phyloP scores from a whole-genome alignment of 1,140 invertebrate species.

The Rhizoglyphus robini region DNA sequence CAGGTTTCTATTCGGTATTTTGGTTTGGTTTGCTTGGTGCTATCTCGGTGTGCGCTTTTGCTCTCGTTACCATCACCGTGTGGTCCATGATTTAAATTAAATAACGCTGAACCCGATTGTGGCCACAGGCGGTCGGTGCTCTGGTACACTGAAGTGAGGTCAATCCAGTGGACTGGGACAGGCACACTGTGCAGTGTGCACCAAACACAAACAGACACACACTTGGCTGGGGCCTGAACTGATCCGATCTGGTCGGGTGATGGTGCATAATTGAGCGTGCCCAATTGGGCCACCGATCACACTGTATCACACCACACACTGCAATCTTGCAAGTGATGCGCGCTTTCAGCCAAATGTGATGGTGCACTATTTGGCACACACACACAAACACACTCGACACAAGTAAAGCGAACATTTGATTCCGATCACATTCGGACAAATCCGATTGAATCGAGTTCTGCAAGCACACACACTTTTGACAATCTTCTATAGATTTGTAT shows the following conservation, averaged over 20 bases:
- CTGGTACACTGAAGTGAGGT: not conserved
- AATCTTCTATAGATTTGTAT: slow-evolving; percentile 15
- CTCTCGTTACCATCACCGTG: too few relatives aligned
- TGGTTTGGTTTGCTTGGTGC: too few relatives aligned
- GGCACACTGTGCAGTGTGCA: too few relatives aligned
- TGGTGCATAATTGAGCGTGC: slow-evolving; percentile 9
- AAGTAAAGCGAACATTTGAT: too few relatives aligned
- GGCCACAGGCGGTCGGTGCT: not conserved
- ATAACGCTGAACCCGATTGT: not conserved
- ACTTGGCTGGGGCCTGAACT: not conserved
- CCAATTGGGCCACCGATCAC: not conserved
- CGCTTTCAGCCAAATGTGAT: too few relatives aligned
- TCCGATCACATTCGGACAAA: slow-evolving; percentile 6
- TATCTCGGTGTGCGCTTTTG: too few relatives aligned
- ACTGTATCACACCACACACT: too few relatives aligned
- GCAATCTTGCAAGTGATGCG: too few relatives aligned
- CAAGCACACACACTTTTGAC: not conserved
- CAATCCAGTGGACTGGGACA: not conserved
- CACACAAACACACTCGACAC: too few relatives aligned
- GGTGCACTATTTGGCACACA: too few relatives aligned
- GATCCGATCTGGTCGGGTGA: not conserved
- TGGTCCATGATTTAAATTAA: slow-evolving; percentile 7
- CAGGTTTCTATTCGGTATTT: not conserved
- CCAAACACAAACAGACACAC: not conserved
- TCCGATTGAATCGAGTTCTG: not conserved